Evolutionary conservation across 2,113 vertebrate genomes (phyloP), one percentile per base, ranked within the genome.

Genomic region (Anarrhichthys ocellatus): DNA sequence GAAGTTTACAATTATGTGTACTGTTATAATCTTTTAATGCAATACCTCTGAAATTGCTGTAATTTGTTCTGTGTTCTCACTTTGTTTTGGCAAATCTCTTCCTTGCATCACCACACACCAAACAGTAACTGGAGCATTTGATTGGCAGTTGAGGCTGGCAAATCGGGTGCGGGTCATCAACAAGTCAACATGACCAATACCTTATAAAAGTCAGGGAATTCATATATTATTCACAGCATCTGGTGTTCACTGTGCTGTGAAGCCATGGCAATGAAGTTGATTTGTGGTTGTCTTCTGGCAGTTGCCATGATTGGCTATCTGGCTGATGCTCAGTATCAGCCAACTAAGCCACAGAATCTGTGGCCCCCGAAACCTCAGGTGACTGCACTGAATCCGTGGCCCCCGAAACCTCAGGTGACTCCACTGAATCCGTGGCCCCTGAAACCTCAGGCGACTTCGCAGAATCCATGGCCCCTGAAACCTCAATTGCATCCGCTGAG

Each of bases 131-230:
- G 22, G 13, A 61, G 4, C 40, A 59, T 69, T 54, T 89, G 64
- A 90, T 87, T 91, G 88, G 75, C 24, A 85, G 59, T 5, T 58
- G 38, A 22, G 2, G 14, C 20, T 62, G 83, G 67, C 72, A 71
- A 66, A 93, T 85, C 68, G 24, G 38, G 65, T 82, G 18, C 17
- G 62, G 50, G 50, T 50, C 62, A 3, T 62, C 20, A 48, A 78
- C 42, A 44, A 24, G 14, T 77, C 66, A 73, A 24, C 6, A 15
- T 80, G 46, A 32, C 27, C 46, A 32, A 29, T 58, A 78, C 67
- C 59, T 81, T 88, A 92, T 93, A 92, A 91, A 93, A 90, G 76
- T 73, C 81, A 42, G 34, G 9, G 1, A n/a, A 27, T 71, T 73
- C 69, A 2, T 17, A 46, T 0, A 40, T 48, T 11, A 88, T 86